These are phyloP conservation scores for Antennarius striatus DNA, from an alignment of 2,113 vertebrate species.

Conservation along the genomic window DNA sequence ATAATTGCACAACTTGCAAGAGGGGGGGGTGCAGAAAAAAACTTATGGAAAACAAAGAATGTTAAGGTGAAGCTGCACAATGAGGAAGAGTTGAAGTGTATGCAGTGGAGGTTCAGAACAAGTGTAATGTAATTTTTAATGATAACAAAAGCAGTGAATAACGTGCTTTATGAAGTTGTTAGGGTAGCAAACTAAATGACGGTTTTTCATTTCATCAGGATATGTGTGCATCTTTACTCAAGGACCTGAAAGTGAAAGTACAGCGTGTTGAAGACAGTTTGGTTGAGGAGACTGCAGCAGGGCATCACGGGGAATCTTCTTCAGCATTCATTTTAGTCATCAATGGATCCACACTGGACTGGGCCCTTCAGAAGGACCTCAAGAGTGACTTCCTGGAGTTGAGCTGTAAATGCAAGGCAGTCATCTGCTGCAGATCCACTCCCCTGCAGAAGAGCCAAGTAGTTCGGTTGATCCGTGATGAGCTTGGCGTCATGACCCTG, in stretches of 20 bases:
- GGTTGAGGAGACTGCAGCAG: neutral
- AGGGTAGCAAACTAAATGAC: neutral
- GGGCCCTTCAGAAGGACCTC: constrained; percentile 83
- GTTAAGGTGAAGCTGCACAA: too few species aligned
- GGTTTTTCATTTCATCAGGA: constrained; percentile 75
- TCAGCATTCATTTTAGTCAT: constrained; percentile 78
- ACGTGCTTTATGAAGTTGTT: neutral
- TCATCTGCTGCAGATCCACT: constrained; percentile 91
- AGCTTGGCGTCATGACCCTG: constrained; percentile 86
- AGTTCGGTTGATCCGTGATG: constrained; percentile 83
- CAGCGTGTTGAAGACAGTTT: neutral
- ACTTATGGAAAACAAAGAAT: too few species aligned
- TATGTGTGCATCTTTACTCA: constrained; percentile 80
- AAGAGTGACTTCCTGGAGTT: constrained; percentile 83
- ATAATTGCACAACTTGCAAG: too few species aligned
- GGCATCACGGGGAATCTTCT: neutral
- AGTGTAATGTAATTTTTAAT: too few species aligned
- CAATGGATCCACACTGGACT: constrained; percentile 82
- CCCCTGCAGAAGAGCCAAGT: constrained; percentile 92
- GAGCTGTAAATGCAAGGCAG: constrained; percentile 78
- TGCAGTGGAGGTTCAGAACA: too few species aligned
- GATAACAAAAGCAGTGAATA: neutral
- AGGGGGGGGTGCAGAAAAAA: too few species aligned
- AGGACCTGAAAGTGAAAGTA: constrained; percentile 78
- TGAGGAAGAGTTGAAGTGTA: too few species aligned